Evolutionary conservation across 2,113 vertebrate genomes (phyloP), one percentile per base, ranked within the genome.

Genomic region (Centropus unirufus): DNA sequence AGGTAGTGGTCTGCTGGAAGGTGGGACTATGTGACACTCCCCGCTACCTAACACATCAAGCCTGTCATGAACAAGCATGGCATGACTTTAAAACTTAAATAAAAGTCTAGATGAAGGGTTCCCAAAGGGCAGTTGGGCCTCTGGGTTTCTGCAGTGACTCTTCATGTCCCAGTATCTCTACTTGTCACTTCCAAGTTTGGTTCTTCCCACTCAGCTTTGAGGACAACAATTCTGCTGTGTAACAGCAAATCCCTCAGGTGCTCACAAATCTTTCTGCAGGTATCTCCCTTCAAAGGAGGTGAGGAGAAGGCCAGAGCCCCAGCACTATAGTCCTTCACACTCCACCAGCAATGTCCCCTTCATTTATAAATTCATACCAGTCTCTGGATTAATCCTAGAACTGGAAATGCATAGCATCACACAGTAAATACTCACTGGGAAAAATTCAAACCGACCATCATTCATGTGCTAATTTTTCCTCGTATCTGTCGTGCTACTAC

Each of bases 371-470:
- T 96, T 84, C 18, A 8, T 93, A 61, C 84, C 34, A n/a, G 66
- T 82, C 73, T 96, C 94, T 96, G 83, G 79, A 97, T 97, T 97
- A 97, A 95, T 97, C 95, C 96, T 83, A 64, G 62, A 95, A 81
- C 95, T 87, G 94, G 86, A 97, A 98, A 97, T 90, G 78, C 97
- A 82, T 97, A 97, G 93, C 83, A 81, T 64, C 92, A 87, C 61
- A 94, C 12, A 36, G 66, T 91, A 97, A 98, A 97, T 85, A 97
- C 52, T 93, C 96, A 89, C 39, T 30, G 5, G 55, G 93, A 87
- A 89, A 95, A 93, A 97, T 94, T 67, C 90, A 95, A 93, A 79
- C 59, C 84, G 85, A 62, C 61, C 64, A 95, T 96, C 81, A 94
- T 92, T 96, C 78, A 95, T 30, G 51, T 51, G 82, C 66, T 96